These are phyloP conservation scores for Nemotelus pantherinus DNA, from an alignment of 2,888 invertebrate species.

Conservation along the genomic window DNA sequence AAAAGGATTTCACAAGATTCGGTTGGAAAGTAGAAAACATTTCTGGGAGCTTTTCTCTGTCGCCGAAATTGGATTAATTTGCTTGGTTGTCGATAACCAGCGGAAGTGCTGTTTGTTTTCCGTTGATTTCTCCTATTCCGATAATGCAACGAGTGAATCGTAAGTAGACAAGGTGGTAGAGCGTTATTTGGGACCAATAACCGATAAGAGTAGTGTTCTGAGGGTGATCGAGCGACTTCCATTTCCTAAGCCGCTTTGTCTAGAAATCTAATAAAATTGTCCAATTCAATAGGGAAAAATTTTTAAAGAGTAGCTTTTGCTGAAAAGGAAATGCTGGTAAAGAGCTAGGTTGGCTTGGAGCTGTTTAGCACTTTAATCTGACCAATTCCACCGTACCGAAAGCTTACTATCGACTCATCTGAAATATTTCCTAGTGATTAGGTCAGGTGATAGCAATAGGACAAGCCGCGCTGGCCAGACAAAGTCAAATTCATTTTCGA, in stretches of 20 bases:
- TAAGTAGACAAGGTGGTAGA: neutral
- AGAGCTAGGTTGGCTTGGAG: too few relatives aligned
- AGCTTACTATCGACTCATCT: conserved; percentile 25
- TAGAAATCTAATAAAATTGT: conserved; percentile 32
- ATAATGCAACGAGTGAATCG: conserved; percentile 1
- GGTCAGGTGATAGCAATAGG: conserved; percentile 11
- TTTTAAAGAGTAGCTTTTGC: conserved; percentile 9
- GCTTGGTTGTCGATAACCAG: conserved; percentile 16
- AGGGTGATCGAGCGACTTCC: too few relatives aligned
- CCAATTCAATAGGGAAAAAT: conserved; percentile 28
- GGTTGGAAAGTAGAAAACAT: conserved; percentile 16
- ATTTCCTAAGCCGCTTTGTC: conserved; percentile 17
- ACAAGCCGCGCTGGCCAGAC: neutral
- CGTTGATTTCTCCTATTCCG: neutral
- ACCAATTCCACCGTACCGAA: neutral
- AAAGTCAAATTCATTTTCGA: neutral
- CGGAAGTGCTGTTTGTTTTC: conserved; percentile 31
- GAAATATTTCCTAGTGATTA: conserved; percentile 5
- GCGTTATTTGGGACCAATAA: too few relatives aligned
- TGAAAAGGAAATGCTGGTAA: too few relatives aligned
- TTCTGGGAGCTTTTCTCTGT: conserved; percentile 35
- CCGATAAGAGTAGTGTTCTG: too few relatives aligned
- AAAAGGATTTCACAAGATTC: conserved; percentile 35
- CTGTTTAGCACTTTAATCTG: too few relatives aligned
- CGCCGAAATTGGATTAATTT: conserved; percentile 36